Evolutionary conservation across 37 sponge, comb jelly and placozoan genomes (phyloP), one percentile per base, ranked within the genome.

Genomic region (Corticium candelabrum): DNA sequence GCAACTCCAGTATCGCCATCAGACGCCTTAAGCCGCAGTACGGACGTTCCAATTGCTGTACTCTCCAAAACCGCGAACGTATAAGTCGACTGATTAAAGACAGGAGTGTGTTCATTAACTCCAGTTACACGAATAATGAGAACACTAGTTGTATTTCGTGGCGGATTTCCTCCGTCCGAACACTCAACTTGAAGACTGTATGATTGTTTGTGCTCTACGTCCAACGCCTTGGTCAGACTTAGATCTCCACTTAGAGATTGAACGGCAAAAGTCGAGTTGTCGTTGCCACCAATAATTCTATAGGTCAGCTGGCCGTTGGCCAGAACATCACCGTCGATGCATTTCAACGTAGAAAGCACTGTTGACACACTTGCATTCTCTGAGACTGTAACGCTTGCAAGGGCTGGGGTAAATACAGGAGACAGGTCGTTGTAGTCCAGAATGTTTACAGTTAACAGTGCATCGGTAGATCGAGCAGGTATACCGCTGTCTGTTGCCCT

Each of bases 221-320:
- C 62, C 15, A 50, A 11, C 15, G 62, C 21, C 21, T 50, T 50
- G 21, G 62, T 21, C 62, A 50, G 21, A 50, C 62, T 50, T 50
- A 50, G 11, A 27, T 50, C 15, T 27, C 62, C 62, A 50, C 62
- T 50, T 21, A 27, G 62, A 11, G 11, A 11, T 50, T 27, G 15
- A 27, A 50, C 21, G 21, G 15, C 21, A 21, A 50, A 50, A 11
- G 62, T 50, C 15, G 15, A 11, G 62, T 11, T 21, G 21, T 21
- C 62, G 62, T 70, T 70, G 33, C 73, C 73, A 35, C 29, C 7
- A 32, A 29, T 70, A 32, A 70, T 70, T 35, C 21, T 70, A 68
- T 86, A 90, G n/a, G 27, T 5, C 27, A 90, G 27, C 0, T 67
- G 79, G 32, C 90, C 90, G 81, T 90, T 80, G 34, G 62, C 62